Evolutionary conservation across 2,113 vertebrate species (phyloP).

Genomic region (Gnathonemus echidnorhynchus): DNA sequence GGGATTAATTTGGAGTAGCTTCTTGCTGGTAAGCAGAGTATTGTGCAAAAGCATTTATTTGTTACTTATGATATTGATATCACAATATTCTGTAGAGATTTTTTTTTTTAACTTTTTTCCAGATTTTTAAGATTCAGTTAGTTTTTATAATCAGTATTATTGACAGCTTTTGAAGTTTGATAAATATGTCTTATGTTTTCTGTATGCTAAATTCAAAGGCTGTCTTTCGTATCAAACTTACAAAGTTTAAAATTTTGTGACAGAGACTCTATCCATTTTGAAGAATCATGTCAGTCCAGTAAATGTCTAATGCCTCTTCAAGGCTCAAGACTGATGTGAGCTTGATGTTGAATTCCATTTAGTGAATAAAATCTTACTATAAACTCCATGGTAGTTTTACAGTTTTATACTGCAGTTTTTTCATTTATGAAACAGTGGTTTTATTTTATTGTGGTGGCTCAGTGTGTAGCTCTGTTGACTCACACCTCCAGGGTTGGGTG

Average conservation of each 20-base stretch:
- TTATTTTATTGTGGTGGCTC: background rate
- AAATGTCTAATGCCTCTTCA: background rate
- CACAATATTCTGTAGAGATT: background rate
- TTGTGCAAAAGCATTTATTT: background rate
- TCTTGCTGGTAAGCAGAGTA: background rate
- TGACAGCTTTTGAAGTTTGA: background rate
- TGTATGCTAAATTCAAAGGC: background rate
- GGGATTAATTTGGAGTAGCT: background rate
- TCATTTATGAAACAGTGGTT: background rate
- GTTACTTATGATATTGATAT: background rate
- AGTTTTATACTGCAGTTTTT: background rate
- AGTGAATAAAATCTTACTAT: background rate
- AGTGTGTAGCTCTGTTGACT: background rate
- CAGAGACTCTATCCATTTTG: background rate
- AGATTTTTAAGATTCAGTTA: background rate
- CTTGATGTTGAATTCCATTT: background rate
- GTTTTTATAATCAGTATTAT: background rate
- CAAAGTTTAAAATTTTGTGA: background rate
- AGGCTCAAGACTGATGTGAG: background rate
- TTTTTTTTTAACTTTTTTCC: background rate
- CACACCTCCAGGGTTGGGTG: background rate
- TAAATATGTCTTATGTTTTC: background rate
- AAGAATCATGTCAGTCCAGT: background rate
- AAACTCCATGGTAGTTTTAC: background rate
- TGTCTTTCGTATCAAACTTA: background rate